A percentile compares a stretch with the other conserved stretches of the same genome.
These are phyloP conservation scores for Xerus rutilus DNA, from an alignment of 2,797 vertebrate genomes.

Conservation along the genomic window DNA sequence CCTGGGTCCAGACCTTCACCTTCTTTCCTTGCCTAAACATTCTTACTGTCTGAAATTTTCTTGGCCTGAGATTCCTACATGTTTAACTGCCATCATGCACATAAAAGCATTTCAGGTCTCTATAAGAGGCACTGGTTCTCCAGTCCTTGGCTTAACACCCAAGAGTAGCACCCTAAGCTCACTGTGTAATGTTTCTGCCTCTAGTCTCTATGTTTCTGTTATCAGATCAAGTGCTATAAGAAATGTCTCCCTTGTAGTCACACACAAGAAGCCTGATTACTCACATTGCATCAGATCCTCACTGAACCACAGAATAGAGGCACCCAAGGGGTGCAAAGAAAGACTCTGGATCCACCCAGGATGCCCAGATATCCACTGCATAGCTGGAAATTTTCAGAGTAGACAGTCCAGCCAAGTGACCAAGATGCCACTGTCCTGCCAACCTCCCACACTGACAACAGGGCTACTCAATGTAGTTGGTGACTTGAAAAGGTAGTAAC, in stretches of 20 bases:
- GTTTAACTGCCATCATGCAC: neutral
- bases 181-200: neutral
- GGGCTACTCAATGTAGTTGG: neutral
- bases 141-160: too few species aligned
- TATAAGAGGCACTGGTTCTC: fast-evolving
- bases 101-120: neutral
- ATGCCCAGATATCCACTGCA: fast-evolving
- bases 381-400: fast-evolving
- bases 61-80: neutral
- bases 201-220: neutral
- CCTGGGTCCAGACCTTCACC: neutral
- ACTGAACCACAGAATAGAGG: neutral
- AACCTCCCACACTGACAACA: neutral
- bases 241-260: neutral
- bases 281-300: neutral
- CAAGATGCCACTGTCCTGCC: neutral
- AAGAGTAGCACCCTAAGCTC: fast-evolving
- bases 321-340: neutral
- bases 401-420: fast-evolving
- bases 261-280: neutral
- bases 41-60: neutral
- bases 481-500: neutral
- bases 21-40: neutral
- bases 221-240: neutral
- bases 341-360: neutral